A percentile compares a stretch with the other conserved stretches of the same genome.
These are phyloP conservation scores for Petromus typicus DNA, from an alignment of 2,113 vertebrate genomes.

Conservation along the genomic window DNA sequence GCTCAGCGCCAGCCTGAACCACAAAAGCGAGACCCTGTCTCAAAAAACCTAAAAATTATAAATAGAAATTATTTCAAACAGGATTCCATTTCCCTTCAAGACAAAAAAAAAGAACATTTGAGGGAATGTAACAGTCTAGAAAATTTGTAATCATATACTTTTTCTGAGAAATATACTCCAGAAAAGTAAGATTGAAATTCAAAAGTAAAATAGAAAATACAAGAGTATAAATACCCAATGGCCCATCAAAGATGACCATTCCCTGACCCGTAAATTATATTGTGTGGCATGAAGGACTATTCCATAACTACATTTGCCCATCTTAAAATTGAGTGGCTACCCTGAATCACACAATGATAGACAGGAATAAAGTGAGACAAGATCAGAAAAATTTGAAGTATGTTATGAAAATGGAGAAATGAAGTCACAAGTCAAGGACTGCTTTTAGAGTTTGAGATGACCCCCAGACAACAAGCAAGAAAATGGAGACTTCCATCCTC, in stretches of 20 bases:
- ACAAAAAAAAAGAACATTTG: slow-evolving; percentile 23
- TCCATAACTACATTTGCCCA: neutral
- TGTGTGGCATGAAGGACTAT: neutral
- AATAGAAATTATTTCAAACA: slow-evolving; percentile 1
- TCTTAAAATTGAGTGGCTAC: neutral
- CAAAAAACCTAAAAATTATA: too few relatives aligned
- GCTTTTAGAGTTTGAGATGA: neutral
- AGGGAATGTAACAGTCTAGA: neutral
- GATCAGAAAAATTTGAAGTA: neutral
- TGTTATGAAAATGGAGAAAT: neutral
- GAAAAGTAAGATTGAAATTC: neutral
- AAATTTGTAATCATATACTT: neutral
- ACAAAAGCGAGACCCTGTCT: too few relatives aligned
- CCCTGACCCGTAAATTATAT: neutral
- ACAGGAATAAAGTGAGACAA: neutral
- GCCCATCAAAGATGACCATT: neutral
- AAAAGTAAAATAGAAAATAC: neutral
- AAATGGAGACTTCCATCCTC: neutral
- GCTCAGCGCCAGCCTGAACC: too few relatives aligned
- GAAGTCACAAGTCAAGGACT: neutral
- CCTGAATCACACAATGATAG: neutral
- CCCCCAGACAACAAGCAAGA: neutral
- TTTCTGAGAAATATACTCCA: neutral
- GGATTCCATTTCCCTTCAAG: neutral
- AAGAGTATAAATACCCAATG: neutral